phyloP scores from a whole-genome alignment of 2,797 vertebrate species.

The Manis javanica region DNA sequence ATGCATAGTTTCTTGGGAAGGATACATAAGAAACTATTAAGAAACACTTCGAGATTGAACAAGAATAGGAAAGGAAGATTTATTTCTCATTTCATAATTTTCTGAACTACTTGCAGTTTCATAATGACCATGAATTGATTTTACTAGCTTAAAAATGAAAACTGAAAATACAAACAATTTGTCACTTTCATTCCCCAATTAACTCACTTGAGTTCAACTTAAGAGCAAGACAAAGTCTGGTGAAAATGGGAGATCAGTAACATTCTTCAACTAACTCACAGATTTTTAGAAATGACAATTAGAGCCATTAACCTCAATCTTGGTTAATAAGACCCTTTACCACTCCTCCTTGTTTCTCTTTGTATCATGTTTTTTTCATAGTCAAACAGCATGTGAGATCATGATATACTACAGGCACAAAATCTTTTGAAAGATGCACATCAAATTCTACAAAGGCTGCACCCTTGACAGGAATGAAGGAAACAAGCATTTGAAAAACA shows the following conservation, averaged over 20 bases:
- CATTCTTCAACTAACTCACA: not conserved
- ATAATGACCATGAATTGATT: slow-evolving; percentile 35
- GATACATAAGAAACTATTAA: slow-evolving; percentile 65
- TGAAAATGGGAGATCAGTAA: not conserved
- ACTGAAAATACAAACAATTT: not conserved
- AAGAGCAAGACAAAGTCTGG: not conserved
- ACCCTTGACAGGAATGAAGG: slow-evolving; percentile 87
- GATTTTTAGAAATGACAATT: slow-evolving; percentile 11
- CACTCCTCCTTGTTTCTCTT: not conserved
- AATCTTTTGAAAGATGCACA: slow-evolving; percentile 97
- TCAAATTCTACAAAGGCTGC: slow-evolving; percentile 98
- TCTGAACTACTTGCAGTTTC: slow-evolving; percentile 2
- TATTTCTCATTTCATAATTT: slow-evolving; percentile 34
- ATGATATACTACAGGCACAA: slow-evolving; percentile 96
- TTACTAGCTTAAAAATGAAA: slow-evolving; percentile 52
- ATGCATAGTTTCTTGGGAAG: slow-evolving; percentile 46
- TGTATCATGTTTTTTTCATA: slow-evolving; percentile 88
- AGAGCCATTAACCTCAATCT: not conserved
- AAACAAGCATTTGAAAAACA: slow-evolving; percentile 33
- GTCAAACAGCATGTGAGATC: slow-evolving; percentile 98
- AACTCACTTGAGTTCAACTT: slow-evolving; percentile 55
- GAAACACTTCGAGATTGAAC: not conserved
- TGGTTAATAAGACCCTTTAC: not conserved
- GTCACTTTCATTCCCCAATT: slow-evolving; percentile 14
- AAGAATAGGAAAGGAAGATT: slow-evolving; percentile 12